Evolutionary conservation across 2,113 vertebrate species (phyloP).

Genomic region (Barbus barbus): DNA sequence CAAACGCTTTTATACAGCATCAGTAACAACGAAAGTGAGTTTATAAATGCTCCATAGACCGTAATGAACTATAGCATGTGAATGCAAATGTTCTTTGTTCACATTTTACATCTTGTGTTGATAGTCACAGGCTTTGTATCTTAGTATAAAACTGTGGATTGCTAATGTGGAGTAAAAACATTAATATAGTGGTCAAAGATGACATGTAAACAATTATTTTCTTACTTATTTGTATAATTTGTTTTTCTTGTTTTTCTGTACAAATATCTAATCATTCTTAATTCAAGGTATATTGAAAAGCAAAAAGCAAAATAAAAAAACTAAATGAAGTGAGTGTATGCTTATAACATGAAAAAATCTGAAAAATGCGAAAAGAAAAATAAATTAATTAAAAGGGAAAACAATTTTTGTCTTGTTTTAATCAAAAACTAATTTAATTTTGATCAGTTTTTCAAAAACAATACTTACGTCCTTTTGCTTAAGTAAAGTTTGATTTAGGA

Average conservation of each 20-base stretch:
- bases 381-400: no score
- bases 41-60: not conserved
- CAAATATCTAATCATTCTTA: not conserved
- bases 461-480: not conserved
- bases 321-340: not conserved
- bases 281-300: no score
- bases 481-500: not conserved
- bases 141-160: not conserved
- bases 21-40: conserved; percentile 53
- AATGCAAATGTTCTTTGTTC: not conserved
- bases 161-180: not conserved
- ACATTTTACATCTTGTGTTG: not conserved
- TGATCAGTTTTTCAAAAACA: not conserved
- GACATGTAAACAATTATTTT: not conserved
- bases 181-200: not conserved
- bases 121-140: not conserved
- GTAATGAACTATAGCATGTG: not conserved
- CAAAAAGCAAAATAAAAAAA: no score
- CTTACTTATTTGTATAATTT: not conserved
- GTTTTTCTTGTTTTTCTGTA: not conserved
- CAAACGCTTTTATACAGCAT: conserved; percentile 8
- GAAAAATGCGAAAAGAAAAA: not conserved
- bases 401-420: no score
- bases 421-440: no score
- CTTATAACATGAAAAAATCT: not conserved